Evolutionary conservation across 2,888 invertebrate genomes (phyloP).

Genomic region (Caradrina clavipalpis): DNA sequence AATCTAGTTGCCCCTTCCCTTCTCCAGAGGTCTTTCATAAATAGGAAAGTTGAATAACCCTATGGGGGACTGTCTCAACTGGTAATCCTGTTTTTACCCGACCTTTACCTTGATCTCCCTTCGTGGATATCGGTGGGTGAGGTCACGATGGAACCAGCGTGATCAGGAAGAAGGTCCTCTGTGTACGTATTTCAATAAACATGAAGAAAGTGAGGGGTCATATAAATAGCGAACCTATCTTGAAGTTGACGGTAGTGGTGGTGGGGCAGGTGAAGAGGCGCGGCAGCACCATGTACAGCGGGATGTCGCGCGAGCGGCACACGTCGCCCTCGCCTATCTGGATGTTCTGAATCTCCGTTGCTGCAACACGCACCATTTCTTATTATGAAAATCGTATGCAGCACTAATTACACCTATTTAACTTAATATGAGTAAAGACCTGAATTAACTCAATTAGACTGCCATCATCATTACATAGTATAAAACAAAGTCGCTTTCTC

Average conservation of each 20-base stretch:
- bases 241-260: slow-evolving; percentile 97
- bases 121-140: too few species aligned
- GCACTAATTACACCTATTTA: neutral
- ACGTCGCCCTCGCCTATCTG: slow-evolving; percentile 99
- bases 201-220: neutral
- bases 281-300: slow-evolving; percentile 98
- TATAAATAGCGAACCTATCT: slow-evolving; percentile 94
- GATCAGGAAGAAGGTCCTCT: too few species aligned
- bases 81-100: neutral
- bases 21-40: too few species aligned
- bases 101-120: too few species aligned
- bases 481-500: too few species aligned
- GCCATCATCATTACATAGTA: too few species aligned
- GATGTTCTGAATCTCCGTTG: slow-evolving; percentile 99
- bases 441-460: too few species aligned
- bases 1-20: too few species aligned
- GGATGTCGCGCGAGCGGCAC: slow-evolving; percentile 94
- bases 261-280: slow-evolving; percentile 98
- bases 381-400: neutral
- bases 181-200: too few species aligned
- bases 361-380: slow-evolving; percentile 83
- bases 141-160: too few species aligned
- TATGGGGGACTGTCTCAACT: neutral
- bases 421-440: too few species aligned
- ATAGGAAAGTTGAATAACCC: too few species aligned